phyloP scores from a whole-genome alignment of 2,888 invertebrate species.

The Frankliniella fusca region DNA sequence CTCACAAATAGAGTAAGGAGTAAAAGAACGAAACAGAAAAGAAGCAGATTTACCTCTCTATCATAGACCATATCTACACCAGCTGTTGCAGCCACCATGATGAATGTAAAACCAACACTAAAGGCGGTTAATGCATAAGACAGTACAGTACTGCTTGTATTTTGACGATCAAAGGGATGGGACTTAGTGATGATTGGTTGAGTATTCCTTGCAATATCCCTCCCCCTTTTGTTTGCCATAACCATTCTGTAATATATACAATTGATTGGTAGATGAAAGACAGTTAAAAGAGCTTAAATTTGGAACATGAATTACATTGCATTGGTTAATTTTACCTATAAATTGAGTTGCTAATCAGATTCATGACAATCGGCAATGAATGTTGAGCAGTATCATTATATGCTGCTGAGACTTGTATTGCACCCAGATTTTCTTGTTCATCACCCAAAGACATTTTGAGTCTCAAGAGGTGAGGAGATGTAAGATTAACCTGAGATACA shows the following conservation, averaged over 20 bases:
- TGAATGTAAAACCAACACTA: slow-evolving; percentile 76
- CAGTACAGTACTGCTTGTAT: slow-evolving; percentile 59
- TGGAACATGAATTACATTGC: neutral
- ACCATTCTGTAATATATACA: neutral
- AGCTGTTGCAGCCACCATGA: slow-evolving; percentile 69
- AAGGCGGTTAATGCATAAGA: slow-evolving; percentile 53
- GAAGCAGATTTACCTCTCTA: slow-evolving; percentile 60
- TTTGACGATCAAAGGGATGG: slow-evolving; percentile 61
- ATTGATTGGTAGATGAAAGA: no score
- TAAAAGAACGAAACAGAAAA: neutral
- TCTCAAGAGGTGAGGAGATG: neutral
- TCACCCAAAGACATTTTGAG: slow-evolving; percentile 4
- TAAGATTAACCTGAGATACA: neutral
- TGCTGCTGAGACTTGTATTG: slow-evolving; percentile 53
- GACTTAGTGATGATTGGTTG: slow-evolving; percentile 61
- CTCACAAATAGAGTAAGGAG: slow-evolving; percentile 27
- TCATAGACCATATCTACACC: slow-evolving; percentile 79
- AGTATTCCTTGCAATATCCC: slow-evolving; percentile 3
- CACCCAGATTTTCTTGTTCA: slow-evolving; percentile 4
- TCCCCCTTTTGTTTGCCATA: slow-evolving; percentile 11
- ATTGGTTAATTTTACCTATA: slow-evolving; percentile 54
- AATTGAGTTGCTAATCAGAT: slow-evolving; percentile 65
- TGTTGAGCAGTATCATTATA: slow-evolving; percentile 79
- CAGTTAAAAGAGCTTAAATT: no score
- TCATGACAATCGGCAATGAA: slow-evolving; percentile 69